A percentile compares a stretch with the other conserved stretches of the same genome.
Evolutionary conservation across 2,888 invertebrate genomes (phyloP).

Genomic region (Calephelis perditalis): DNA sequence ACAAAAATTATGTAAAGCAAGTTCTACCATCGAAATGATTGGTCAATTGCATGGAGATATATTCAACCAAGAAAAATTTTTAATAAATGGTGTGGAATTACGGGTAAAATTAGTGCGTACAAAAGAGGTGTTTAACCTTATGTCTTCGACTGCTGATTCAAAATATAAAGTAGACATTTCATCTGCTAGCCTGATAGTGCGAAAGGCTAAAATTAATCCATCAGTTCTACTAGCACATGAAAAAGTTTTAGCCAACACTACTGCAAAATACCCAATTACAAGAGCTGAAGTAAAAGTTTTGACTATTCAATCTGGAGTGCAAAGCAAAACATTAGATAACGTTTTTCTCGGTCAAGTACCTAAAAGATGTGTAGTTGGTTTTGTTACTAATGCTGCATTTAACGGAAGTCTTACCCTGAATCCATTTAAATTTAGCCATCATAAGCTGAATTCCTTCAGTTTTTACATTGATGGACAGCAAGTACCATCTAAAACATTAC

Average conservation of each 20-base stretch:
- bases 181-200: not conserved
- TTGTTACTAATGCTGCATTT: slow-evolving; percentile 28
- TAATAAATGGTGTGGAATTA: slow-evolving; percentile 13
- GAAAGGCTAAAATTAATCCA: not conserved
- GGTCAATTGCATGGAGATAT: slow-evolving; percentile 24
- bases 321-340: slow-evolving; percentile 25
- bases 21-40: slow-evolving; percentile 32
- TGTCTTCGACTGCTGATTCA: not conserved
- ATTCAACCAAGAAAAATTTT: slow-evolving; percentile 14
- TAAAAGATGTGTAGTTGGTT: slow-evolving; percentile 29
- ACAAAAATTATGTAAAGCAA: slow-evolving; percentile 21
- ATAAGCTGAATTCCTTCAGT: slow-evolving; percentile 27
- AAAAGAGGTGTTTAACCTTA: not conserved
- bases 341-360: slow-evolving; percentile 29
- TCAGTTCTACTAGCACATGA: slow-evolving; percentile 4
- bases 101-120: slow-evolving; percentile 1
- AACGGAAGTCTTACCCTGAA: slow-evolving; percentile 30
- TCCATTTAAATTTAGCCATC: slow-evolving; percentile 32
- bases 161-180: not conserved
- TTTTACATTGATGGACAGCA: slow-evolving; percentile 29
- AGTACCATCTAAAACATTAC: slow-evolving; percentile 22
- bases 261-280: slow-evolving; percentile 8
- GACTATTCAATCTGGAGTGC: slow-evolving; percentile 11
- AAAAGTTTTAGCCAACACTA: slow-evolving; percentile 5
- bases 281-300: slow-evolving; percentile 13